These are phyloP conservation scores for Leptarthrus brevirostris DNA, from an alignment of 2,888 invertebrate species.

Conservation along the genomic window DNA sequence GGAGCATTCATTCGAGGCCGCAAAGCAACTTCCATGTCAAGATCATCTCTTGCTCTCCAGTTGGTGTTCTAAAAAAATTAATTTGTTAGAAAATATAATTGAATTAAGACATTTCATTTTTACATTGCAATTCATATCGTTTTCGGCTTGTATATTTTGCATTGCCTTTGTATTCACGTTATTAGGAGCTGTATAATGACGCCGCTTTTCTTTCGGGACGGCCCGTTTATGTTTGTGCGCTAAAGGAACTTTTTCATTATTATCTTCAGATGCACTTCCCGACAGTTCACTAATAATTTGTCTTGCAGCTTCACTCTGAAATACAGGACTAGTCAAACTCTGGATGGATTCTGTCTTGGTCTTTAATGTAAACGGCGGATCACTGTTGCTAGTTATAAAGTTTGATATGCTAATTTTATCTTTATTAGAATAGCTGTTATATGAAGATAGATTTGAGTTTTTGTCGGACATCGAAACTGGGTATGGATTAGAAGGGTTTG, in stretches of 20 bases:
- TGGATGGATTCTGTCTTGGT: constrained; percentile 65
- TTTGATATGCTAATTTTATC: constrained; percentile 17
- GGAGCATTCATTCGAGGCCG: constrained; percentile 82
- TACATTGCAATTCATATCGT: constrained; percentile 67
- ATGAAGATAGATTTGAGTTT: constrained; percentile 62
- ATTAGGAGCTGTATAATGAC: constrained; percentile 89
- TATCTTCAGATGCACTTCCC: constrained; percentile 67
- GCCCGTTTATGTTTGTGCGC: constrained; percentile 74
- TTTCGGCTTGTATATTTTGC: constrained; percentile 70
- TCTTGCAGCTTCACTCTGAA: constrained; percentile 87
- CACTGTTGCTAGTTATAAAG: constrained; percentile 1
- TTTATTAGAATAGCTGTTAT: constrained; percentile 57
- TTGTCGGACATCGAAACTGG: constrained; percentile 61
- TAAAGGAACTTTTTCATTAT: constrained; percentile 68
- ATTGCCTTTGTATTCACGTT: constrained; percentile 75
- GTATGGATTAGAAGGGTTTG: constrained; percentile 55
- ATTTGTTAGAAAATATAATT: background rate
- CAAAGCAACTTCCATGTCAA: constrained; percentile 87
- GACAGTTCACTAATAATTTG: constrained; percentile 87
- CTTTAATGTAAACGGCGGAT: constrained; percentile 19
- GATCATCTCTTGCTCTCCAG: constrained; percentile 81
- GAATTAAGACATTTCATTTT: too few relatives aligned
- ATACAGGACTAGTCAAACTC: constrained; percentile 75
- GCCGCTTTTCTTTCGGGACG: constrained; percentile 83
- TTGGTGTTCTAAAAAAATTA: constrained; percentile 64